These are phyloP conservation scores for Mus spicilegus DNA, from an alignment of 2,113 vertebrate species.

Conservation along the genomic window DNA sequence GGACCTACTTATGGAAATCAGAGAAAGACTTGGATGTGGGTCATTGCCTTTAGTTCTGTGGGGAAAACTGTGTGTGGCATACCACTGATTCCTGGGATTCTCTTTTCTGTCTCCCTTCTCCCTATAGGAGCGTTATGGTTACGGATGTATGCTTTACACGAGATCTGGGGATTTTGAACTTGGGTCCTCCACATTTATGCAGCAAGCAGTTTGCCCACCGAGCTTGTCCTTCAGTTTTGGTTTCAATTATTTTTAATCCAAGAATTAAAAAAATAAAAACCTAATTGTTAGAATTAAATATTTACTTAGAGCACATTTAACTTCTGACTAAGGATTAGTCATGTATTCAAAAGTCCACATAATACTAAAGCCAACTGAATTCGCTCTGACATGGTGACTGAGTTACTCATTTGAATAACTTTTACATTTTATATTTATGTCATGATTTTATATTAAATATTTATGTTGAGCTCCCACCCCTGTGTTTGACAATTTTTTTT, in stretches of 20 bases:
- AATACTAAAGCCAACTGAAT: background rate
- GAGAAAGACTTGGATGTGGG: too few species aligned
- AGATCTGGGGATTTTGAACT: too few species aligned
- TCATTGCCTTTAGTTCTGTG: background rate
- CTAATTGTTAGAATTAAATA: background rate
- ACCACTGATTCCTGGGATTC: background rate
- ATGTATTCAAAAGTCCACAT: background rate
- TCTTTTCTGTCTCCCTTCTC: background rate
- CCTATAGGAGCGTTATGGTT: background rate
- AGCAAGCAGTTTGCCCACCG: too few species aligned
- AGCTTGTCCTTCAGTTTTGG: too few species aligned
- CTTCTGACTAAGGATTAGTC: background rate
- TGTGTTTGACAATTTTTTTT: background rate
- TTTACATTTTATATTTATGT: background rate
- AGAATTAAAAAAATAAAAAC: background rate
- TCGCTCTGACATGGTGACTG: background rate
- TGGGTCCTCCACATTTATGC: background rate
- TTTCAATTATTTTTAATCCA: background rate
- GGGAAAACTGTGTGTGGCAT: background rate
- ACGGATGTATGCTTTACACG: background rate
- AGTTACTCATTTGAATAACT: background rate
- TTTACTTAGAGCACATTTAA: background rate
- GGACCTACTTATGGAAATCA: background rate
- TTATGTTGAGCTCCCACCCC: background rate
- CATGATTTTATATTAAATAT: background rate